phyloP scores from a whole-genome alignment of 2,113 vertebrate species.

The Noturus placidus region DNA sequence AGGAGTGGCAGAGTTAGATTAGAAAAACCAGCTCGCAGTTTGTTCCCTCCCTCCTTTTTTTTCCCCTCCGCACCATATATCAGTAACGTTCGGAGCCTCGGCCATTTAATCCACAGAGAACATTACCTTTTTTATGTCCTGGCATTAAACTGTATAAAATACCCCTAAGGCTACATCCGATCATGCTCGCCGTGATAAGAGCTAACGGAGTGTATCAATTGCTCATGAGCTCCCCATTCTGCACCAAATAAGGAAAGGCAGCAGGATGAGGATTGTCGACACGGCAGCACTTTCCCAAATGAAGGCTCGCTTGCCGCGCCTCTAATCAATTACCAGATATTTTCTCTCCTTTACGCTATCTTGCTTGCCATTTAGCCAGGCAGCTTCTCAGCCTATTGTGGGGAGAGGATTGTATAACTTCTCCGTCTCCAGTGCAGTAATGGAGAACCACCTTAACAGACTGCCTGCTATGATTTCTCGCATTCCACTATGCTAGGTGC shows the following conservation, averaged over 20 bases:
- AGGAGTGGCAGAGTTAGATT: constrained; percentile 81
- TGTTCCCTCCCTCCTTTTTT: constrained; percentile 71
- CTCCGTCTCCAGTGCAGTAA: constrained; percentile 46
- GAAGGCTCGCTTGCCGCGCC: constrained; percentile 70
- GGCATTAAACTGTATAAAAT: constrained; percentile 83
- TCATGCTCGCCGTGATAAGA: constrained; percentile 80
- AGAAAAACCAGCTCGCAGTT: constrained; percentile 78
- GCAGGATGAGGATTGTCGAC: constrained; percentile 74
- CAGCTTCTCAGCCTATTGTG: constrained; percentile 61
- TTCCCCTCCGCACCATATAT: constrained; percentile 70
- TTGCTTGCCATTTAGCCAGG: constrained; percentile 73
- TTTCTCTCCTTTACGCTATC: constrained; percentile 69
- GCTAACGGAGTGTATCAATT: constrained; percentile 89
- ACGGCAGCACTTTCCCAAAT: constrained; percentile 79
- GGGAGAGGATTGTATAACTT: constrained; percentile 53
- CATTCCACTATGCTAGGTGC: not conserved
- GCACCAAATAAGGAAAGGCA: constrained; percentile 82
- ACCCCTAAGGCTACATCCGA: constrained; percentile 83
- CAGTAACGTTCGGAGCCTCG: constrained; percentile 74
- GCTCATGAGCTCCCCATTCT: constrained; percentile 86
- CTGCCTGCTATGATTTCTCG: constrained; percentile 1
- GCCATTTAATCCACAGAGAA: constrained; percentile 80
- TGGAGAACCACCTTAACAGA: constrained; percentile 41
- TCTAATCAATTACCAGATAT: constrained; percentile 85
- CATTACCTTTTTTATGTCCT: constrained; percentile 84